These are phyloP conservation scores for Kuschelorhynchus macadamiae DNA, from an alignment of 2,888 invertebrate species.

Conservation along the genomic window DNA sequence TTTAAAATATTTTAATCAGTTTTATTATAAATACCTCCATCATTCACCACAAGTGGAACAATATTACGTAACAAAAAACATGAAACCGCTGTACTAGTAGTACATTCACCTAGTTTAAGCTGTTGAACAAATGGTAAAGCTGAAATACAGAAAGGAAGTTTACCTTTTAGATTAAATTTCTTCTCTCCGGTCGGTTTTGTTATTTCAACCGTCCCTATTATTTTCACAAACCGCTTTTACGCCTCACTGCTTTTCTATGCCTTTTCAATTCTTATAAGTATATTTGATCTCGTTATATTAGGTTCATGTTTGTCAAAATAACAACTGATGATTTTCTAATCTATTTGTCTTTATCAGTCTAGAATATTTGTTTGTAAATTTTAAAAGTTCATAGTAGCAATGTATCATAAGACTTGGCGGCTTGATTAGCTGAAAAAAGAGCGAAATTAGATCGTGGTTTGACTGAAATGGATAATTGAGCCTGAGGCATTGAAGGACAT, in stretches of 20 bases:
- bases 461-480: too few species aligned
- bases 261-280: slow-evolving; percentile 31
- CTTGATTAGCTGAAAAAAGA: too few species aligned
- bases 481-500: too few species aligned
- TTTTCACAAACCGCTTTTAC: slow-evolving; percentile 45
- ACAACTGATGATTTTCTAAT: neutral
- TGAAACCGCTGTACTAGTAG: slow-evolving; percentile 16
- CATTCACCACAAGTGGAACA: neutral
- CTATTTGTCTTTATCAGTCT: too few species aligned
- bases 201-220: slow-evolving; percentile 46
- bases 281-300: neutral
- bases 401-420: too few species aligned
- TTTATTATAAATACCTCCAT: too few species aligned
- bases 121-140: slow-evolving; percentile 7
- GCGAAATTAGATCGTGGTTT: too few species aligned
- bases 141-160: slow-evolving; percentile 34
- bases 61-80: slow-evolving; percentile 23
- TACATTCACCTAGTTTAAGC: slow-evolving; percentile 22
- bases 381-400: too few species aligned
- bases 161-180: slow-evolving; percentile 46
- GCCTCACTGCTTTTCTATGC: slow-evolving; percentile 26
- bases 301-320: neutral
- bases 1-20: too few species aligned
- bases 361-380: too few species aligned
- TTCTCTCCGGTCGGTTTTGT: slow-evolving; percentile 31